These are phyloP conservation scores for Antheraea assamensis DNA, from an alignment of 2,888 invertebrate genomes.

Conservation along the genomic window DNA sequence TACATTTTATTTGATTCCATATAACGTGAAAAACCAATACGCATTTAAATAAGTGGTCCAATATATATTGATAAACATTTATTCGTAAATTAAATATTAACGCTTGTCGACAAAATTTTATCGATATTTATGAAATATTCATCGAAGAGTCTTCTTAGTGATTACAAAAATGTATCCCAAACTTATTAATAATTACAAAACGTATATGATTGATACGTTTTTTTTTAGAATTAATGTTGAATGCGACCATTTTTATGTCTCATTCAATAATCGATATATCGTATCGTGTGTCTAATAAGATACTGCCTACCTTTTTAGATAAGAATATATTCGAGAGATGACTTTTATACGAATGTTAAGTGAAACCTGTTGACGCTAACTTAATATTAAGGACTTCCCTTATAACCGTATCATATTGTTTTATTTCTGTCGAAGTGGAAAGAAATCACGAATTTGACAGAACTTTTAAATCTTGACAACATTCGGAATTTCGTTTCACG, in stretches of 20 bases:
- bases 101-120: slow-evolving; percentile 25
- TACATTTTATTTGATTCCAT: background rate
- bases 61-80: background rate
- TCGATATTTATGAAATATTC: slow-evolving; percentile 19
- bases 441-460: slow-evolving; percentile 42
- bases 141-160: slow-evolving; percentile 58
- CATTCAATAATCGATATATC: slow-evolving; percentile 35
- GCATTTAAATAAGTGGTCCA: background rate
- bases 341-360: slow-evolving; percentile 82
- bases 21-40: background rate
- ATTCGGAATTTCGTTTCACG: slow-evolving; percentile 48
- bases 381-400: slow-evolving; percentile 76
- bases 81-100: background rate
- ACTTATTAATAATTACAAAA: slow-evolving; percentile 69
- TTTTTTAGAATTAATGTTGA: slow-evolving; percentile 53
- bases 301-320: slow-evolving; percentile 79
- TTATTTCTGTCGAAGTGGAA: slow-evolving; percentile 44
- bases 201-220: slow-evolving; percentile 57
- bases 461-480: slow-evolving; percentile 54
- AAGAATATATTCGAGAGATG: slow-evolving; percentile 80
- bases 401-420: slow-evolving; percentile 72
- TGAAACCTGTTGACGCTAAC: slow-evolving; percentile 78
- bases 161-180: slow-evolving; percentile 65
- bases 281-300: slow-evolving; percentile 43
- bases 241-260: slow-evolving; percentile 62